Evolutionary conservation across 2,888 invertebrate species (phyloP).

Genomic region (Drosophila borborema): DNA sequence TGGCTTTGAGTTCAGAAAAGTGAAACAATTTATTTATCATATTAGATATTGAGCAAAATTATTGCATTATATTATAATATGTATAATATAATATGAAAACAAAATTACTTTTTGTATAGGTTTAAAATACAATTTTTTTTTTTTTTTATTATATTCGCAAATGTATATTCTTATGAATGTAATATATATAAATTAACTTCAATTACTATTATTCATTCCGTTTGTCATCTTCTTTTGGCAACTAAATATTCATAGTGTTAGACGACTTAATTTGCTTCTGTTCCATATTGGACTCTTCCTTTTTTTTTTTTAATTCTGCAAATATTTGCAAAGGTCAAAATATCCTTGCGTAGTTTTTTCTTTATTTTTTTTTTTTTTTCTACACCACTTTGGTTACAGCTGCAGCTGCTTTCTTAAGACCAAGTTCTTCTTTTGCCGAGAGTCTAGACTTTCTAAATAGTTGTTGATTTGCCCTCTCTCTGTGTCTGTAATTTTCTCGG

Average conservation of each 20-base stretch:
- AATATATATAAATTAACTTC: not conserved
- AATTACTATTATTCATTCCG: too few relatives aligned
- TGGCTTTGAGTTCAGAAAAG: too few relatives aligned
- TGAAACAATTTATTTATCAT: too few relatives aligned
- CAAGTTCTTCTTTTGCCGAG: constrained; percentile 2
- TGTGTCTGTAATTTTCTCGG: constrained; percentile 5
- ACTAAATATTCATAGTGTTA: constrained; percentile 5
- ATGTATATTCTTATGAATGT: not conserved
- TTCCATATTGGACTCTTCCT: not conserved
- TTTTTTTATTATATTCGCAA: too few relatives aligned
- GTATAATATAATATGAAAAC: too few relatives aligned
- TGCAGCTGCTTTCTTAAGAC: not conserved
- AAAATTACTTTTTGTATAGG: too few relatives aligned
- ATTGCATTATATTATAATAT: too few relatives aligned
- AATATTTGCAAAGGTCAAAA: constrained; percentile 29
- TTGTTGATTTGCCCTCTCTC: constrained; percentile 42
- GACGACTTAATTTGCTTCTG: constrained; percentile 23
- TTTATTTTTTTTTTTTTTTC: not conserved
- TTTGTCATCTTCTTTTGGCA: not conserved
- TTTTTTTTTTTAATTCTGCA: constrained; percentile 7
- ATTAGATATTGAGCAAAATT: too few relatives aligned
- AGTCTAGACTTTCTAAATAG: constrained; percentile 32
- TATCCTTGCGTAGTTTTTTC: constrained; percentile 1
- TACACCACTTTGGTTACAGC: not conserved
- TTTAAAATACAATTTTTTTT: too few relatives aligned